phyloP scores from a whole-genome alignment of 2,888 invertebrate species.

The Pachydiplax longipennis region DNA sequence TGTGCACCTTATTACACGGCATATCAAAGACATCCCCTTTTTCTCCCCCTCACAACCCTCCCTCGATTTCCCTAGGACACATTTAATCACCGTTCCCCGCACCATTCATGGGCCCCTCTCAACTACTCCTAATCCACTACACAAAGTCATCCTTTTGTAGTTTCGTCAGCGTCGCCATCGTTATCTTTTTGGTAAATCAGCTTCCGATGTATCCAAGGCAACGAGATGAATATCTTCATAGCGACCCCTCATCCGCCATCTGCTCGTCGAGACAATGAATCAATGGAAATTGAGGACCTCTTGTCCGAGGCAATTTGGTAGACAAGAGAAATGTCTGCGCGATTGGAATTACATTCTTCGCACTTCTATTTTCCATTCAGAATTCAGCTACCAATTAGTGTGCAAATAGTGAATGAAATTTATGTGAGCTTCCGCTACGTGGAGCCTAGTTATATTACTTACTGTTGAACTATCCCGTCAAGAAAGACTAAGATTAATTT shows the following conservation, averaged over 20 bases:
- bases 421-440: too few relatives aligned
- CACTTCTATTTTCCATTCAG: too few relatives aligned
- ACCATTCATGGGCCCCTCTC: neutral
- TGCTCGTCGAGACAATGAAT: neutral
- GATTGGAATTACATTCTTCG: too few relatives aligned
- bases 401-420: too few relatives aligned
- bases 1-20: too few relatives aligned
- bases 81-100: neutral
- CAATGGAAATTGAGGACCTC: neutral
- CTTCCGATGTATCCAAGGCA: slow-evolving; percentile 9
- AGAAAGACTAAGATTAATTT: too few relatives aligned
- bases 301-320: neutral
- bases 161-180: slow-evolving; percentile 12
- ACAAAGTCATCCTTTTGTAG: slow-evolving; percentile 2
- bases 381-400: too few relatives aligned
- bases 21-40: too few relatives aligned
- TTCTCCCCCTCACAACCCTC: too few relatives aligned
- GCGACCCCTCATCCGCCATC: neutral
- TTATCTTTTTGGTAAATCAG: slow-evolving; percentile 24
- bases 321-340: neutral
- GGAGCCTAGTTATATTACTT: too few relatives aligned
- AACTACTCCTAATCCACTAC: neutral
- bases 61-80: neutral
- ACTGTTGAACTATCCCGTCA: too few relatives aligned
- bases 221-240: neutral